Conservation (phyloP, 2,888 invertebrate species). For the Thecophora atra region DNA sequence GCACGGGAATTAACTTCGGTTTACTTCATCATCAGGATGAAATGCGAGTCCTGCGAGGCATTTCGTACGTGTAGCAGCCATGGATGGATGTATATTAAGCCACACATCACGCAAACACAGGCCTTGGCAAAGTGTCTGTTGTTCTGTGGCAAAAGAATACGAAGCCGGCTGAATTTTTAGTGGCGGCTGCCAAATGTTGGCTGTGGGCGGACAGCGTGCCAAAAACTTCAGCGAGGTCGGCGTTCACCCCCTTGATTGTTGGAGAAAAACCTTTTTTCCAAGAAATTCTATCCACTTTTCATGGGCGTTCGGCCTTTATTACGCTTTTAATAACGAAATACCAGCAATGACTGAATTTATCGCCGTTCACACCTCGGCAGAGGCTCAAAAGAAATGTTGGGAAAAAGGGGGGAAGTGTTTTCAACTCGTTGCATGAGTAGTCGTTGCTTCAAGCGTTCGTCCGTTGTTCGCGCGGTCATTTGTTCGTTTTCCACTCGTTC, state of each 20-base stretch:
- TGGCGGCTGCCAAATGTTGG: too few species aligned
- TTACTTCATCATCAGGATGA: background rate
- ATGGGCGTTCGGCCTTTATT: background rate
- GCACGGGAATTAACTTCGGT: background rate
- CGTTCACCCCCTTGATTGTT: too few species aligned
- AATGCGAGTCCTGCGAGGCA: background rate
- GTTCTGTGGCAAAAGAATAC: background rate
- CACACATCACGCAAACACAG: too few species aligned
- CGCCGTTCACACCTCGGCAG: conserved; percentile 23
- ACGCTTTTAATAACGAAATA: conserved; percentile 21
- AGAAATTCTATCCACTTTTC: background rate
- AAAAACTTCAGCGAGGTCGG: too few species aligned
- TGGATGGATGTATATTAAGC: too few species aligned
- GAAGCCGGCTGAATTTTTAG: too few species aligned
- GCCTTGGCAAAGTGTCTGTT: background rate
- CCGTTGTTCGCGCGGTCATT: background rate
- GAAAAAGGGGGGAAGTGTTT: background rate
- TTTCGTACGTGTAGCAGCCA: too few species aligned
- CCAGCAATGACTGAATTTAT: conserved; percentile 22
- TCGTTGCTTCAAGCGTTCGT: background rate
- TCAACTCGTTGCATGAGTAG: background rate
- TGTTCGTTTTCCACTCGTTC: background rate
- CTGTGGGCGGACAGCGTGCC: too few species aligned
- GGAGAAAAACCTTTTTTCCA: too few species aligned
- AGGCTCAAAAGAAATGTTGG: background rate